These are phyloP conservation scores for Osedax fenrisi DNA, from an alignment of 2,888 invertebrate genomes.

Conservation along the genomic window DNA sequence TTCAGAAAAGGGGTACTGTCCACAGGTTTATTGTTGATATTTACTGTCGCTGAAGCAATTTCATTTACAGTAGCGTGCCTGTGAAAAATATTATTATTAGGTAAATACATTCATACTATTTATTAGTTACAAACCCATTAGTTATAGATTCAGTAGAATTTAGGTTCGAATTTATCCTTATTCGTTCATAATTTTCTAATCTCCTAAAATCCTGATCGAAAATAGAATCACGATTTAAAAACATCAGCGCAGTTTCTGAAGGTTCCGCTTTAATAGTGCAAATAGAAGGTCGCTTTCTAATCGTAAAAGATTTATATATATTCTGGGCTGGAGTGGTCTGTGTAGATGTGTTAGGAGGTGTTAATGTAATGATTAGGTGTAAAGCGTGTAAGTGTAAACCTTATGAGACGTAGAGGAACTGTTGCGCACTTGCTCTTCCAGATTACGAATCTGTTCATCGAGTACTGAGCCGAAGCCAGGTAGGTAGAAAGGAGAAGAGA, in stretches of 20 bases:
- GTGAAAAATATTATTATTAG: neutral
- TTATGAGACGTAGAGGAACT: neutral
- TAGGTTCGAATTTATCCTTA: neutral
- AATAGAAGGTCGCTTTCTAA: neutral
- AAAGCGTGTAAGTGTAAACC: neutral
- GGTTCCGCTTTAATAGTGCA: conserved; percentile 61
- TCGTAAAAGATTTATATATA: neutral
- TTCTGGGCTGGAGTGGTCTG: neutral
- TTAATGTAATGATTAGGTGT: conserved; percentile 46
- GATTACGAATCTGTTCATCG: conserved; percentile 77
- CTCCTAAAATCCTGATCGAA: conserved; percentile 90
- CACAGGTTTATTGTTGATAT: too few species aligned
- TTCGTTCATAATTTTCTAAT: conserved; percentile 49
- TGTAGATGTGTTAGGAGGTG: conserved; percentile 39
- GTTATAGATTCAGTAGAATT: neutral
- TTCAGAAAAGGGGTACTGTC: neutral
- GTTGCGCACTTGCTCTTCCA: conserved; percentile 73
- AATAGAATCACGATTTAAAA: conserved; percentile 76
- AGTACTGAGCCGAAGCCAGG: conserved; percentile 53
- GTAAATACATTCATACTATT: neutral
- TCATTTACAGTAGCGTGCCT: neutral
- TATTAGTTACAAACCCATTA: neutral
- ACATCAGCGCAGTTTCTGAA: conserved; percentile 80
- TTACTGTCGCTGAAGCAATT: too few species aligned
- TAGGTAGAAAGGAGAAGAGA: conserved; percentile 40